Conservation (phyloP, 1,140 invertebrate species). For the Caenorhabditis remanei region DNA sequence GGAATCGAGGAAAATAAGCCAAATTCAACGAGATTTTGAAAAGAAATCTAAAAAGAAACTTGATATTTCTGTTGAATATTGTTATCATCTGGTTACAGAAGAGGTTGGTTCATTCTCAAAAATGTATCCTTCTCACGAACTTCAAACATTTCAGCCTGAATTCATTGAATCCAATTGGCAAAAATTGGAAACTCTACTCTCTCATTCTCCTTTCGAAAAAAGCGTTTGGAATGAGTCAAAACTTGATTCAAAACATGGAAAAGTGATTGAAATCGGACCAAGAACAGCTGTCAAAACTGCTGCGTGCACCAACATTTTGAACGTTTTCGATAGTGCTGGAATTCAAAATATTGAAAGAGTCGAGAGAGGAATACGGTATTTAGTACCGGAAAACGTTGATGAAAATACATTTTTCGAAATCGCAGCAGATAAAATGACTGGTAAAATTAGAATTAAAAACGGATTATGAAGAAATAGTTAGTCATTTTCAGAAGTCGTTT, state of each 20-base stretch:
- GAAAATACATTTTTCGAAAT: conserved; percentile 62
- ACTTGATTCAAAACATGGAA: background rate
- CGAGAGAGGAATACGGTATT: conserved; percentile 70
- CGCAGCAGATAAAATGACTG: conserved; percentile 74
- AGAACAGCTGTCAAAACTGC: conserved; percentile 73
- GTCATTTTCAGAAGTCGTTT: conserved; percentile 60
- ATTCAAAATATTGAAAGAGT: conserved; percentile 69
- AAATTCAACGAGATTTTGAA: conserved; percentile 34
- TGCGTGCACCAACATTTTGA: conserved; percentile 74
- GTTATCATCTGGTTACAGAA: conserved; percentile 12
- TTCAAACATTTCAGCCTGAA: background rate
- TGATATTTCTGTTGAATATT: conserved; percentile 30
- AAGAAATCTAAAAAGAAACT: conserved; percentile 18
- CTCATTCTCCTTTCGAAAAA: conserved; percentile 31
- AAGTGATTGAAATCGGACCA: conserved; percentile 57
- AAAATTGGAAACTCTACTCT: background rate
- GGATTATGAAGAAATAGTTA: background rate
- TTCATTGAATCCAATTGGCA: conserved; percentile 1
- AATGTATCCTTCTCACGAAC: background rate
- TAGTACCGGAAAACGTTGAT: conserved; percentile 57
- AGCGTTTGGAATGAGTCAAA: background rate
- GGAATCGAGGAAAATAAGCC: background rate
- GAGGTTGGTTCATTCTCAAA: background rate
- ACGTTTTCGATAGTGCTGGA: conserved; percentile 69
- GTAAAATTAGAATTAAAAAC: conserved; percentile 4